Evolutionary conservation across 2,888 invertebrate genomes (phyloP).

Genomic region (Eilema caniola): DNA sequence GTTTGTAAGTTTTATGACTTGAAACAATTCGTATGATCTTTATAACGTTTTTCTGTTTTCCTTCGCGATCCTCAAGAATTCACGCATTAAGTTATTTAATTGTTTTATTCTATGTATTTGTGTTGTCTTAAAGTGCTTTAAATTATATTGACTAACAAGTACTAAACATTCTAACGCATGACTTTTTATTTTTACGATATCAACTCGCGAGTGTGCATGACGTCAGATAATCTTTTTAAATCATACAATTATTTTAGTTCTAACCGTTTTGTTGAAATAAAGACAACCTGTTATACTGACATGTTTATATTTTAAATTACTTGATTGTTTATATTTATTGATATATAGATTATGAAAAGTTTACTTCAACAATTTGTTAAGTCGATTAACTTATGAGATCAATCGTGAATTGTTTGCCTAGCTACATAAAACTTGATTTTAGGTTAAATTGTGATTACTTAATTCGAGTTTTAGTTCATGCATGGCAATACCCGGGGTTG

Average conservation of each 20-base stretch:
- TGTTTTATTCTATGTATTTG: conserved; percentile 53
- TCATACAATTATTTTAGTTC: conserved; percentile 54
- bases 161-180: conserved; percentile 85
- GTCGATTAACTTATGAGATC: conserved; percentile 63
- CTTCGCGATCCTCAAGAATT: conserved; percentile 68
- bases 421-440: conserved; percentile 83
- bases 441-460: conserved; percentile 68
- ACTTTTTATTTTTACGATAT: conserved; percentile 73
- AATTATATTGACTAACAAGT: conserved; percentile 84
- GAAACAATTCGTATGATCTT: conserved; percentile 58
- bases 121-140: conserved; percentile 65
- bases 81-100: conserved; percentile 58
- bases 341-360: conserved; percentile 70
- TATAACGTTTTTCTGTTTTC: conserved; percentile 76
- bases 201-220: conserved; percentile 86
- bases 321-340: conserved; percentile 58
- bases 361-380: conserved; percentile 81
- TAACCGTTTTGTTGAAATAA: conserved; percentile 61
- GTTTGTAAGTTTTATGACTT: conserved; percentile 72
- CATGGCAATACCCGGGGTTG: conserved; percentile 85
- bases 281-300: conserved; percentile 74
- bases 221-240: conserved; percentile 57
- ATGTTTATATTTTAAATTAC: conserved; percentile 68
- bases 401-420: conserved; percentile 70
- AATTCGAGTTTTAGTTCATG: conserved; percentile 83